These are phyloP conservation scores for Syndactyla subalaris DNA, from an alignment of 2,797 vertebrate genomes.

Conservation along the genomic window DNA sequence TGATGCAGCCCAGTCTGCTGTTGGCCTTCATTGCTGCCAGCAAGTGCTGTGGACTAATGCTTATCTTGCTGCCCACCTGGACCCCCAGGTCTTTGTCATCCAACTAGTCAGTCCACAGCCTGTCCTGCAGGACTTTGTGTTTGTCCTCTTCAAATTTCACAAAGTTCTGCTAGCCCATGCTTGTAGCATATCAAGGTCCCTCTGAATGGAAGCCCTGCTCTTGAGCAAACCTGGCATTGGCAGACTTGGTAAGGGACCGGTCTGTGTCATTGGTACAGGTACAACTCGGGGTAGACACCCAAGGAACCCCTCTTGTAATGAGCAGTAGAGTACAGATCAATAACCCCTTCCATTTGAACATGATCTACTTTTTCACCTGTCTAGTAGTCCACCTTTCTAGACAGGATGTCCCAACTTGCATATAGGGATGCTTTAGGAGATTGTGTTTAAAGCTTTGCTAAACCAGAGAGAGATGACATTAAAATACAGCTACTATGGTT, in stretches of 20 bases:
- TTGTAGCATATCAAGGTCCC: not conserved
- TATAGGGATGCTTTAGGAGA: not conserved
- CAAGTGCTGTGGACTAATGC: fast-evolving
- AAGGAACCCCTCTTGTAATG: not conserved
- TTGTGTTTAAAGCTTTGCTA: not conserved
- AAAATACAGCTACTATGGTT: not conserved
- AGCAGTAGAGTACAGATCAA: not conserved
- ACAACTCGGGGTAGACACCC: not conserved
- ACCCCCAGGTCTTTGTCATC: not conserved
- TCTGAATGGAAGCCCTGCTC: not conserved
- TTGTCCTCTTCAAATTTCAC: not conserved
- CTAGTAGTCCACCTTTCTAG: not conserved
- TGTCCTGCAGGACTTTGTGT: not conserved
- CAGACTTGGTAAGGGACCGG: not conserved
- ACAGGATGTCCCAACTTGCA: not conserved
- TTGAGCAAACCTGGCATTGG: not conserved
- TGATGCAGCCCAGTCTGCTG: not conserved
- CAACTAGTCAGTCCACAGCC: not conserved
- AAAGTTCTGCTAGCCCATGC: not conserved
- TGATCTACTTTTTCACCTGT: not conserved
- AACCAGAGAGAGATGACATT: not conserved
- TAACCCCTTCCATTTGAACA: not conserved
- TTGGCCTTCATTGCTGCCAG: not conserved
- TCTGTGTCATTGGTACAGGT: not conserved
- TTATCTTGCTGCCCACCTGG: not conserved